A percentile compares a stretch with the other conserved stretches of the same genome.
Conservation (phyloP, 2,797 vertebrate species). For the Megaceryle alcyon region DNA sequence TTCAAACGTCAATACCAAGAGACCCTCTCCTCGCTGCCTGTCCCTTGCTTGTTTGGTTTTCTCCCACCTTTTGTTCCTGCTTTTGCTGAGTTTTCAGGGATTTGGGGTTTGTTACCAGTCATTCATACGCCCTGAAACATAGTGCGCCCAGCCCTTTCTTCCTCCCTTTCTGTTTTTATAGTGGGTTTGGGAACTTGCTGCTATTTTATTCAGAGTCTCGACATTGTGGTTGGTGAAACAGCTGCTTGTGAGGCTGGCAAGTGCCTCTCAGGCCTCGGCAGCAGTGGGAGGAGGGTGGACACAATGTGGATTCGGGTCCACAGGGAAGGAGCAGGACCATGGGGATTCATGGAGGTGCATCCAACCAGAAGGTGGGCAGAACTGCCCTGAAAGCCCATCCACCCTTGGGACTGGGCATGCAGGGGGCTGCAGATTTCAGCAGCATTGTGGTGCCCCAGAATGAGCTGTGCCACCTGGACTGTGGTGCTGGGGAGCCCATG, state of each 20-base stretch:
- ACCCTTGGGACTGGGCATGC: not conserved
- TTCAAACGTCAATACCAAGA: slow-evolving; percentile 68
- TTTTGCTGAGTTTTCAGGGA: slow-evolving; percentile 21
- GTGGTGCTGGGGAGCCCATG: rapidly evolving
- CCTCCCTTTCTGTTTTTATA: not conserved
- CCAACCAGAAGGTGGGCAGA: too few species aligned
- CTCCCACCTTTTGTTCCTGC: slow-evolving; percentile 54
- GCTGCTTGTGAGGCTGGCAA: not conserved
- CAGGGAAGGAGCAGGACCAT: not conserved
- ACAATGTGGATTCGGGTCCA: not conserved
- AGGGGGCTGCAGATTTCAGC: not conserved
- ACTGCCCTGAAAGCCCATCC: not conserved
- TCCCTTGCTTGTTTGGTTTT: slow-evolving; percentile 35
- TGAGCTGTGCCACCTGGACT: not conserved
- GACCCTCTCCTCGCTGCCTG: not conserved
- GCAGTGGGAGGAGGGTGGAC: not conserved
- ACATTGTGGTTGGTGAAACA: not conserved
- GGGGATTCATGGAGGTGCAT: too few species aligned
- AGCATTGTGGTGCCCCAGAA: rapidly evolving
- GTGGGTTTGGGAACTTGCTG: not conserved
- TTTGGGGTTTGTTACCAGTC: slow-evolving; percentile 8
- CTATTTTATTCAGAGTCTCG: not conserved
- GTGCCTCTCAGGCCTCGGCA: rapidly evolving
- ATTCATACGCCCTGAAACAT: not conserved
- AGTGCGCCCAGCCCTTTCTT: not conserved